Evolutionary conservation across 2,888 invertebrate species (phyloP), one percentile per base, ranked within the genome.

Genomic region (Lasioglossum villosulum): DNA sequence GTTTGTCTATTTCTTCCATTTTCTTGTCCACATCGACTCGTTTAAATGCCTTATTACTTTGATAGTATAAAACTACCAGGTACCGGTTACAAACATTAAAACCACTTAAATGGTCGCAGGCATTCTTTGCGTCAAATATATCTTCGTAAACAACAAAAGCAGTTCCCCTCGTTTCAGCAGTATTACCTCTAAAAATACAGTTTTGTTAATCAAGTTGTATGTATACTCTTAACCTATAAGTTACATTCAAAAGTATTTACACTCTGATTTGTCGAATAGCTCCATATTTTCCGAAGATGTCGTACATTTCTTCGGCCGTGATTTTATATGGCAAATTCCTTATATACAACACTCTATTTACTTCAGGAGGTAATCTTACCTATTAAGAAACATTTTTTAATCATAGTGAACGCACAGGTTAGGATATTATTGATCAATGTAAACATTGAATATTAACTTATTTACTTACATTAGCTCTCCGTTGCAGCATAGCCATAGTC

Each of bases 101-200:
- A 14, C 99, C 99, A 80, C 99, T 99, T 79, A 99, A 96, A 95
- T 99, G 99, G 95, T 99, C 99, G 95, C 99, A 99, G 5, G 99
- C 99, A 96, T 99, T 99, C 95, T 99, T 99, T 0, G 99, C 99
- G 96, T 99, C 99, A 96, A 99, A 99, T 93, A 99, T 99, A 94
- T 99, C 99, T 96, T 99, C 99, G 95, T 99, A 99, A 0, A 99
- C 99, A 74, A 99, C 99, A 96, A 99, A 99, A 30, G 99, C 99
- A 52, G 99, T 99, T 77, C 99, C 99, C 95, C 99, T 97, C 0
- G 99, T 99, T 95, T 99, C 99, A 23, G 99, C 98, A 39, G 99
- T 99, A 94, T 99, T 99, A 0, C 99, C 99, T 52, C 98, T 99
- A 95, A 59, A 63, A 96, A 82, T 30, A 27, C 14, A 63, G 72